Conservation (phyloP, 2,113 vertebrate genomes). For the Bambusicola thoracicus region DNA sequence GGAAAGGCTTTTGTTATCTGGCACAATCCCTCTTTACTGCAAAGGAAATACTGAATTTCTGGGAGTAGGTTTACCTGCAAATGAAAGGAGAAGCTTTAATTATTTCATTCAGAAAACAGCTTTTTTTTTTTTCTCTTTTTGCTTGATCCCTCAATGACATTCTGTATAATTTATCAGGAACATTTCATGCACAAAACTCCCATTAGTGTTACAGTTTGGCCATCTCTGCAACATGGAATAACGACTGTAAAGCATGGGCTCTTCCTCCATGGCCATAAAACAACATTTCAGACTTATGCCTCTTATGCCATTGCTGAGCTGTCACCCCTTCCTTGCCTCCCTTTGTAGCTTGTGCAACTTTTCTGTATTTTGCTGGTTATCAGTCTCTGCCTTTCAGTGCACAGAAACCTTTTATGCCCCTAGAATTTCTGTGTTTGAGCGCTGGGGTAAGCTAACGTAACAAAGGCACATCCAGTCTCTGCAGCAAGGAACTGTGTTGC, state of each 20-base stretch:
- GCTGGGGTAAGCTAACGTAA: not conserved
- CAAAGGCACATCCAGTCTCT: not conserved
- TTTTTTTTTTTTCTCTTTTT: not conserved
- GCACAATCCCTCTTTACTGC: constrained; percentile 87
- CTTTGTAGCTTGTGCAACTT: not conserved
- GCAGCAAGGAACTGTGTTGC: not conserved
- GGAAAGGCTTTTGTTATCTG: constrained; percentile 76
- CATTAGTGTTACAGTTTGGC: not conserved
- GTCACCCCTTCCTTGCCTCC: not conserved
- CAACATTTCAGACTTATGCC: not conserved
- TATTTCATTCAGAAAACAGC: not conserved
- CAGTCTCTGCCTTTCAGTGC: not conserved
- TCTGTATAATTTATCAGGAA: not conserved
- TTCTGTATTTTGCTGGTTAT: not conserved
- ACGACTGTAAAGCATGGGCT: not conserved
- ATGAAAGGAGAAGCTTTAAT: constrained; percentile 37
- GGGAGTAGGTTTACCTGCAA: constrained; percentile 89
- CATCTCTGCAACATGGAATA: not conserved
- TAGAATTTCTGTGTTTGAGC: not conserved
- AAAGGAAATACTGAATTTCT: constrained; percentile 83
- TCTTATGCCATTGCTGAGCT: not conserved
- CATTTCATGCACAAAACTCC: not conserved
- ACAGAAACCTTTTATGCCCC: not conserved
- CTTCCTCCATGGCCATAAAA: not conserved
- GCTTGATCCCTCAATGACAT: not conserved